phyloP scores from a whole-genome alignment of 2,797 vertebrate species.

The Xenops minutus region DNA sequence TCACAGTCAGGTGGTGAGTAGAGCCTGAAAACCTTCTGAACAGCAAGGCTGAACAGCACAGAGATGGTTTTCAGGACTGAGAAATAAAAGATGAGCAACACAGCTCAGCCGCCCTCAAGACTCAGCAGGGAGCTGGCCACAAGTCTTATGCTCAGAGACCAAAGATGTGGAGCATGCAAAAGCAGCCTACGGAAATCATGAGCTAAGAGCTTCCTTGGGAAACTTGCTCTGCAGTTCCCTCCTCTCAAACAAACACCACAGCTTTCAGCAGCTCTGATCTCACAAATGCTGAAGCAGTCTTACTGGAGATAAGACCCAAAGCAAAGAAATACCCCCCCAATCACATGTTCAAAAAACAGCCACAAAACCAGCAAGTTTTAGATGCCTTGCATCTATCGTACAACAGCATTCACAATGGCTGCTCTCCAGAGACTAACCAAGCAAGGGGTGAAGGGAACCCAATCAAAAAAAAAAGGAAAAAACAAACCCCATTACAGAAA shows the following conservation, averaged over 20 bases:
- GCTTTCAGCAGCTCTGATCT: neutral
- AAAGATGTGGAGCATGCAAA: neutral
- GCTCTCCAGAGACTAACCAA: neutral
- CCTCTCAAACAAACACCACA: neutral
- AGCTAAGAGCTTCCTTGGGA: constrained; percentile 21
- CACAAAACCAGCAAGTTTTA: neutral
- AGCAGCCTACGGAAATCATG: neutral
- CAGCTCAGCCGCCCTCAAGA: neutral
- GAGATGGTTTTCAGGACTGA: neutral
- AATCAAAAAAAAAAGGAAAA: neutral
- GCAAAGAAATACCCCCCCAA: neutral
- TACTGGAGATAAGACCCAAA: neutral
- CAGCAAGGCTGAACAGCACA: neutral
- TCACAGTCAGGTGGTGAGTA: neutral
- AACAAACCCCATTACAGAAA: neutral
- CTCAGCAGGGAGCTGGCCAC: neutral
- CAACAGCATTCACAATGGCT: neutral
- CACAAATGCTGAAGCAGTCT: neutral
- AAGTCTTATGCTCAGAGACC: neutral
- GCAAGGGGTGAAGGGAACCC: fast-evolving
- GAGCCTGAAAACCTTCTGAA: neutral
- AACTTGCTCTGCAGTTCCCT: neutral
- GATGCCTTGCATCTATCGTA: neutral
- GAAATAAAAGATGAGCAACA: neutral
- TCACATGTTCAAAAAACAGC: neutral